These are phyloP conservation scores for Cryptocephalus moraei DNA, from an alignment of 2,888 invertebrate species.

Conservation along the genomic window DNA sequence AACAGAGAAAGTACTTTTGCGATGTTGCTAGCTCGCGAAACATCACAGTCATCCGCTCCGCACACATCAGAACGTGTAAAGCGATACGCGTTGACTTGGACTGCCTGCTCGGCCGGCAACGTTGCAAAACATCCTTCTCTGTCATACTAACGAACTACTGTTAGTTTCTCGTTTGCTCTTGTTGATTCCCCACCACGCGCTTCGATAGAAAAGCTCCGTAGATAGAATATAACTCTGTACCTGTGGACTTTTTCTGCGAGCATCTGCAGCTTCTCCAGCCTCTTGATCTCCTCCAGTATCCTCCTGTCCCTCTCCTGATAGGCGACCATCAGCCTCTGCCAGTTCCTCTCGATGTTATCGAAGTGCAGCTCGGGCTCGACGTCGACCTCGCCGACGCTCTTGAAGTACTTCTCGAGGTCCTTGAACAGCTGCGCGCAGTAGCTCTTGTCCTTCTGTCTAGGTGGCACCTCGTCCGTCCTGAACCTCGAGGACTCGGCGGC, in stretches of 20 bases:
- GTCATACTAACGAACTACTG: too few relatives aligned
- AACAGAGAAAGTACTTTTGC: too few relatives aligned
- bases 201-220: too few relatives aligned
- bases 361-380: slow-evolving; percentile 80
- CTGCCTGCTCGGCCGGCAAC: too few relatives aligned
- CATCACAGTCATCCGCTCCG: too few relatives aligned
- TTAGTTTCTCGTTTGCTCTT: too few relatives aligned
- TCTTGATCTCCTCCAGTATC: slow-evolving; percentile 81
- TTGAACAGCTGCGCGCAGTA: slow-evolving; percentile 77
- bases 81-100: too few relatives aligned
- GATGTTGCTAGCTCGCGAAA: too few relatives aligned
- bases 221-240: too few relatives aligned
- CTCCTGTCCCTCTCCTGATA: slow-evolving; percentile 87
- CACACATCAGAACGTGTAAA: too few relatives aligned
- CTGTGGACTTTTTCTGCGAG: slow-evolving; percentile 82
- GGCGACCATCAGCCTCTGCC: slow-evolving; percentile 79
- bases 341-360: slow-evolving; percentile 77
- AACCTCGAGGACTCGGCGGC: slow-evolving; percentile 86
- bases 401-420: slow-evolving; percentile 80
- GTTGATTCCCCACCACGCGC: too few relatives aligned
- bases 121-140: too few relatives aligned
- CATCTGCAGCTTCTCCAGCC: slow-evolving; percentile 83
- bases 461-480: slow-evolving; percentile 89
- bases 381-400: slow-evolving; percentile 75
- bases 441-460: slow-evolving; percentile 81